Evolutionary conservation across 2,888 invertebrate genomes (phyloP).

Genomic region (Stenodema calcarata): DNA sequence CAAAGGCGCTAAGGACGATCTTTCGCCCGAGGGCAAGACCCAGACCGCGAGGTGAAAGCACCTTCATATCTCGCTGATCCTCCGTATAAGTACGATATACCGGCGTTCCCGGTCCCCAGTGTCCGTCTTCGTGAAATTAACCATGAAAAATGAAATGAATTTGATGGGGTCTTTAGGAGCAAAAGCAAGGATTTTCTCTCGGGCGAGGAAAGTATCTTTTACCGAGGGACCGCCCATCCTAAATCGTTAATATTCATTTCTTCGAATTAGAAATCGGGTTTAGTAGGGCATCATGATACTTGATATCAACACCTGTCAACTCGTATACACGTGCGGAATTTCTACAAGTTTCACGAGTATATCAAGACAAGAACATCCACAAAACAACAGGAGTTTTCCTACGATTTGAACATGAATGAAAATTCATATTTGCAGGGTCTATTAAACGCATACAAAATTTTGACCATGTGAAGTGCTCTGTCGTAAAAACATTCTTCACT

Average conservation of each 20-base stretch:
- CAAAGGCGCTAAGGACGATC: constrained; percentile 32
- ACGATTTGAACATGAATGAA: too few relatives aligned
- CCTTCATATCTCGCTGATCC: not conserved
- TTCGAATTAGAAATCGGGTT: not conserved
- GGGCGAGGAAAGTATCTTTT: not conserved
- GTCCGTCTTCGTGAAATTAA: constrained; percentile 1
- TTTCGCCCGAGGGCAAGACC: constrained; percentile 24
- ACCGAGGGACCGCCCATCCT: not conserved
- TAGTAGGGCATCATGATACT: not conserved
- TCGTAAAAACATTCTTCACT: too few relatives aligned
- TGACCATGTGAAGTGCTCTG: too few relatives aligned
- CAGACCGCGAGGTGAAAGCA: not conserved
- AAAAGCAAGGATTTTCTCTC: not conserved
- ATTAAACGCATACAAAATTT: too few relatives aligned
- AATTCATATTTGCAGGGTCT: too few relatives aligned
- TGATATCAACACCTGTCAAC: not conserved
- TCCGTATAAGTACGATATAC: not conserved
- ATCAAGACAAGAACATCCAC: too few relatives aligned
- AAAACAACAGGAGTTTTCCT: too few relatives aligned
- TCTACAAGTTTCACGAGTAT: too few relatives aligned
- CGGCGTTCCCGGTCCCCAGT: not conserved
- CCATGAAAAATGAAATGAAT: constrained; percentile 26
- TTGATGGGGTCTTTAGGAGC: not conserved
- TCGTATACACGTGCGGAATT: not conserved
- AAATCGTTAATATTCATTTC: constrained; percentile 24